phyloP scores from a whole-genome alignment of 2,113 vertebrate species.

The Sylvia atricapilla region DNA sequence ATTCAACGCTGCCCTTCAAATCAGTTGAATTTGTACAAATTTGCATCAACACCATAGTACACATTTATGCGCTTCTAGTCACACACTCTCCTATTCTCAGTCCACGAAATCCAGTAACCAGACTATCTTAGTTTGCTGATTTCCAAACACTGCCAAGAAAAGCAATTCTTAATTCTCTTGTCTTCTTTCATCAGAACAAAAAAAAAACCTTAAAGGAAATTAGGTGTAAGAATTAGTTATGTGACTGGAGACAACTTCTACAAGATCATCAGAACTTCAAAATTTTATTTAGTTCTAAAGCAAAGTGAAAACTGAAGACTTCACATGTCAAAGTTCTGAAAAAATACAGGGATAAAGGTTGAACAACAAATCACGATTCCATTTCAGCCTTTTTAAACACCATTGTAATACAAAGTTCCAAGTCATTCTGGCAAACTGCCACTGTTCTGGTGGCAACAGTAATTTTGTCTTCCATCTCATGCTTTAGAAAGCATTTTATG shows the following conservation, averaged over 20 bases:
- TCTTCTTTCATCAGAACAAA: not conserved
- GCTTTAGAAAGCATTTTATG: not conserved
- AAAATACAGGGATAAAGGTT: not conserved
- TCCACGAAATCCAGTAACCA: not conserved
- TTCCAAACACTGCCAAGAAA: not conserved
- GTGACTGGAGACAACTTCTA: not conserved
- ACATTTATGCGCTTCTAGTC: not conserved
- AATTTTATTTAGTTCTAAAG: not conserved
- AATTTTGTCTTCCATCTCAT: not conserved
- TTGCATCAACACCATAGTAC: not conserved
- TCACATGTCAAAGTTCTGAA: not conserved
- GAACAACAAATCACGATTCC: not conserved
- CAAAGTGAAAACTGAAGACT: not conserved
- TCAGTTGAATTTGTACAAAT: not conserved
- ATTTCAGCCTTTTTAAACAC: not conserved
- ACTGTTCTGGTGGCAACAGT: not conserved
- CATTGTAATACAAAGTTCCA: not conserved
- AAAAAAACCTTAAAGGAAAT: not conserved
- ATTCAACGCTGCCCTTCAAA: not conserved
- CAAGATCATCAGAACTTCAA: not conserved
- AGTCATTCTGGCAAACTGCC: not conserved
- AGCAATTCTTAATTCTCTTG: not conserved
- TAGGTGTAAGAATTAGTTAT: not conserved
- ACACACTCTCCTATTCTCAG: not conserved
- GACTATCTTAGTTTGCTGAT: accelerated